Evolutionary conservation across 2,113 vertebrate genomes (phyloP).

Genomic region (Pseudopipra pipra): DNA sequence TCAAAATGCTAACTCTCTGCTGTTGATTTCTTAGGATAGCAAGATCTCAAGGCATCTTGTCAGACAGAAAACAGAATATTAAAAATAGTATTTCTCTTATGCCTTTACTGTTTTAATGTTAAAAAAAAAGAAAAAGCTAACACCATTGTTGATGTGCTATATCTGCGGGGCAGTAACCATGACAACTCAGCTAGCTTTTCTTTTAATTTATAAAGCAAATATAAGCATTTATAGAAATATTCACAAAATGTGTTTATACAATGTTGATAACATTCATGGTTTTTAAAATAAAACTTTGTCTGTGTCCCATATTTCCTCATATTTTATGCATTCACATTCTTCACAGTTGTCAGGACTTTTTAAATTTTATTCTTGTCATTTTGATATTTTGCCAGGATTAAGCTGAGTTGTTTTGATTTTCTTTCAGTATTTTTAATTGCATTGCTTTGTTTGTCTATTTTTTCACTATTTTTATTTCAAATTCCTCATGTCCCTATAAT

Average conservation of each 20-base stretch:
- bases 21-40: neutral
- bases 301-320: neutral
- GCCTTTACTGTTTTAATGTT: neutral
- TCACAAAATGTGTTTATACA: neutral
- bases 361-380: slow-evolving; percentile 5
- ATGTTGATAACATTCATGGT: neutral
- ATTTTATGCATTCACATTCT: slow-evolving; percentile 14
- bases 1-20: neutral
- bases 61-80: neutral
- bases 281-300: slow-evolving; percentile 22
- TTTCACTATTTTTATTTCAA: neutral
- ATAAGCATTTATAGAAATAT: neutral
- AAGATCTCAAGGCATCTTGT: neutral
- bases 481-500: neutral
- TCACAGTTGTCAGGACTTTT: slow-evolving; percentile 16
- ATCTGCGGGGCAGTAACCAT: slow-evolving; percentile 6
- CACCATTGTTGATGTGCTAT: neutral
- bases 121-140: neutral
- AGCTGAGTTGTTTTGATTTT: slow-evolving; percentile 3
- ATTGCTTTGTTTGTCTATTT: neutral
- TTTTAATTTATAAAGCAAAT: slow-evolving; percentile 38
- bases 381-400: slow-evolving; percentile 47
- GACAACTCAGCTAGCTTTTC: neutral
- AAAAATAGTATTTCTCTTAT: neutral
- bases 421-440: neutral